Evolutionary conservation across 1,140 invertebrate genomes (phyloP).

Genomic region (Zaprionus taronus): DNA sequence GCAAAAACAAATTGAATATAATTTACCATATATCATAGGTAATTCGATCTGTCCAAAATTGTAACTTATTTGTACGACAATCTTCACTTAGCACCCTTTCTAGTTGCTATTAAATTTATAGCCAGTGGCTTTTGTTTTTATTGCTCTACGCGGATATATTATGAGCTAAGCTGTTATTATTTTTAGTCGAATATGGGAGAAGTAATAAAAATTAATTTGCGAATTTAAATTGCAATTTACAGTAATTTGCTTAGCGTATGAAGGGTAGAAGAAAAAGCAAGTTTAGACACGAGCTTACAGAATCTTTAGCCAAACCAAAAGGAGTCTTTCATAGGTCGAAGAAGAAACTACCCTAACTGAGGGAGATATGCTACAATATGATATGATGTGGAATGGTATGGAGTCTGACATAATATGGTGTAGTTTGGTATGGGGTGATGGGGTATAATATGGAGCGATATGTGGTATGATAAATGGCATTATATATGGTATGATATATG

Average conservation of each 20-base stretch:
- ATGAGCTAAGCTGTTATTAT: neutral
- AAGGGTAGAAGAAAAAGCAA: neutral
- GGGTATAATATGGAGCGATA: too few species aligned
- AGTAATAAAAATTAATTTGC: neutral
- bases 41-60: slow-evolving; percentile 1
- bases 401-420: too few species aligned
- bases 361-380: neutral
- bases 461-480: too few species aligned
- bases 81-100: slow-evolving; percentile 1
- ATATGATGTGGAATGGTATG: too few species aligned
- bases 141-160: neutral
- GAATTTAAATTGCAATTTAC: slow-evolving; percentile 3
- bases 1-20: neutral
- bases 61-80: slow-evolving; percentile 4
- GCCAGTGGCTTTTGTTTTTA: neutral
- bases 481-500: too few species aligned
- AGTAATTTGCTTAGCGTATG: neutral
- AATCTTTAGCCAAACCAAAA: neutral
- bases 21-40: neutral
- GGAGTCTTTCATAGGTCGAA: neutral
- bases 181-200: neutral
- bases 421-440: too few species aligned
- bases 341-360: neutral
- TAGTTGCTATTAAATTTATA: neutral
- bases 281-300: slow-evolving; percentile 1